A percentile compares a stretch with the other conserved stretches of the same genome.
phyloP scores from a whole-genome alignment of 2,113 vertebrate genomes.

The Oncorhynchus clarkii region DNA sequence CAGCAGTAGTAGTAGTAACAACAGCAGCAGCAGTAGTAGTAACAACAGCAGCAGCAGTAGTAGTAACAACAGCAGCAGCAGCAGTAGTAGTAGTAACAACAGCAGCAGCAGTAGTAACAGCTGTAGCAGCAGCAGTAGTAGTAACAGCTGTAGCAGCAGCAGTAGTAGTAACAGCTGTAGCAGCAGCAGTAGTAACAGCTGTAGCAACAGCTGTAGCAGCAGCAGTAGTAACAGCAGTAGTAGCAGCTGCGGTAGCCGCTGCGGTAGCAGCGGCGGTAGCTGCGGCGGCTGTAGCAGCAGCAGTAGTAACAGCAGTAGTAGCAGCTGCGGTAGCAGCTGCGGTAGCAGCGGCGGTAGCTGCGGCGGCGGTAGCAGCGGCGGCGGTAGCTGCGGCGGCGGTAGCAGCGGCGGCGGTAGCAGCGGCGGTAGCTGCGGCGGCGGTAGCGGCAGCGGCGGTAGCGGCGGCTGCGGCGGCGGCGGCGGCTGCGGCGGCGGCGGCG shows the following conservation, averaged over 20 bases:
- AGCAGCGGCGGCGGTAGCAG: fast-evolving
- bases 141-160: fast-evolving
- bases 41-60: too few species aligned
- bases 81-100: too few species aligned
- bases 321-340: too few species aligned
- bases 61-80: too few species aligned
- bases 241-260: too few species aligned
- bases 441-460: too few species aligned
- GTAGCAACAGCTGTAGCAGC: too few species aligned
- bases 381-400: fast-evolving
- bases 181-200: too few species aligned
- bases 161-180: fast-evolving
- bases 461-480: too few species aligned
- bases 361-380: fast-evolving
- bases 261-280: fast-evolving
- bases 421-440: fast-evolving
- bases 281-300: fast-evolving
- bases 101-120: too few species aligned
- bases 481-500: too few species aligned
- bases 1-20: fast-evolving
- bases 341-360: fast-evolving
- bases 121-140: fast-evolving
- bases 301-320: fast-evolving
- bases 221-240: fast-evolving
- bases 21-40: too few species aligned